Conservation (phyloP, 2,888 invertebrate genomes). For the Myopa tessellatipennis region DNA sequence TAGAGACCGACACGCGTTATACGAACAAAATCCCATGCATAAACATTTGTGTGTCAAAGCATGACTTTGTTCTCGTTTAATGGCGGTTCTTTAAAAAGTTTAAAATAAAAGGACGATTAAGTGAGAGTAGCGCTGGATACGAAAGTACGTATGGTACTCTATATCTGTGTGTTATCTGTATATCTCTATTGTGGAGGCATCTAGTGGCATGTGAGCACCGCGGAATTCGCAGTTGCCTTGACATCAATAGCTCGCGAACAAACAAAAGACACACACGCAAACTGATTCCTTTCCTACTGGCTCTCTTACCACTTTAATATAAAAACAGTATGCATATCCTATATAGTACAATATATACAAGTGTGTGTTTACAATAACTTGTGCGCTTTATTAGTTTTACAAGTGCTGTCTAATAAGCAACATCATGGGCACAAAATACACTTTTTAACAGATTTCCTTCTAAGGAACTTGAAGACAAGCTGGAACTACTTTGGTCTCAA, state of each 20-base stretch:
- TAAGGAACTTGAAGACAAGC: too few species aligned
- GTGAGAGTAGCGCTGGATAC: not conserved
- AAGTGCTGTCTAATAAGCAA: not conserved
- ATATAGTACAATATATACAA: too few species aligned
- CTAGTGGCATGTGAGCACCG: conserved; percentile 17
- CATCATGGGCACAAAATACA: too few species aligned
- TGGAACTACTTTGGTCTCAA: too few species aligned
- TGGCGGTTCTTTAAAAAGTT: not conserved
- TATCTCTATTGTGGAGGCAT: not conserved
- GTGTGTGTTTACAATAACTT: too few species aligned
- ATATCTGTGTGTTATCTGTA: not conserved
- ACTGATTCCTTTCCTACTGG: not conserved
- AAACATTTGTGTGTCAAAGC: not conserved
- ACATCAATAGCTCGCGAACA: conserved; percentile 2
- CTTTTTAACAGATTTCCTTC: too few species aligned
- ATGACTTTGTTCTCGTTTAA: conserved; percentile 3
- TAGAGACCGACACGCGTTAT: too few species aligned
- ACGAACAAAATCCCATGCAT: not conserved
- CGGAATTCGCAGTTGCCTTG: conserved; percentile 7
- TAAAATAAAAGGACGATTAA: not conserved
- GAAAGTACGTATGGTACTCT: not conserved
- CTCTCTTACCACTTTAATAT: too few species aligned
- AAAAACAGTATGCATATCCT: too few species aligned
- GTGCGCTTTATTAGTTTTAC: not conserved
- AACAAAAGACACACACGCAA: not conserved